These are phyloP conservation scores for Hypena proboscidalis DNA, from an alignment of 2,888 invertebrate species.

Conservation along the genomic window DNA sequence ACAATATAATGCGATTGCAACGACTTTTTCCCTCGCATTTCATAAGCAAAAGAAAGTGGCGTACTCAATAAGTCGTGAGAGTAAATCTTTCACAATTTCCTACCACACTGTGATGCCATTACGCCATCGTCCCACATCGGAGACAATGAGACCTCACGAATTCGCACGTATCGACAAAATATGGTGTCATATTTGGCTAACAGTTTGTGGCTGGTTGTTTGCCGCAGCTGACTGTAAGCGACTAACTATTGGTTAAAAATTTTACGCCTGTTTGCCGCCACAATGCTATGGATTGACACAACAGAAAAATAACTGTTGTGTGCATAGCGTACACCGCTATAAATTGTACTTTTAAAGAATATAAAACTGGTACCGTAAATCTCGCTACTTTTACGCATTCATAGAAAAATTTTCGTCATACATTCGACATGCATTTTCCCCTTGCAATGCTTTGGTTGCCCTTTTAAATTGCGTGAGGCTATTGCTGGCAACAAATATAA, in stretches of 20 bases:
- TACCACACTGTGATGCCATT: conserved; percentile 50
- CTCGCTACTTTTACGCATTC: too few species aligned
- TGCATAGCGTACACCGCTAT: too few species aligned
- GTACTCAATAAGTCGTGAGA: conserved; percentile 19
- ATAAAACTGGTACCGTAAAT: too few species aligned
- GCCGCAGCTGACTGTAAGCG: background rate
- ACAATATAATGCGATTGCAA: too few species aligned
- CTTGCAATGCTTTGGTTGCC: too few species aligned
- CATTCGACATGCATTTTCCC: too few species aligned
- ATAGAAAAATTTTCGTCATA: too few species aligned
- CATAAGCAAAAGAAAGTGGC: conserved; percentile 18
- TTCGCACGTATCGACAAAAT: conserved; percentile 44
- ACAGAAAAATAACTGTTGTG: too few species aligned
- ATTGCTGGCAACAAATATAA: too few species aligned
- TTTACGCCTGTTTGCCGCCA: background rate
- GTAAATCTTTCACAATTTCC: conserved; percentile 48
- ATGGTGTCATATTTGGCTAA: conserved; percentile 9
- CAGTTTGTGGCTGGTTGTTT: background rate
- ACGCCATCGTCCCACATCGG: conserved; percentile 42
- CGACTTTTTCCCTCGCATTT: background rate
- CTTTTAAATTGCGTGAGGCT: too few species aligned
- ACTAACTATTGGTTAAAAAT: too few species aligned
- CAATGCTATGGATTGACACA: background rate
- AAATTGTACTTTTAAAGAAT: too few species aligned
- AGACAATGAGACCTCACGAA: conserved; percentile 37